Conservation (phyloP, 1,140 invertebrate species). For the Ridgeia piscesae region DNA sequence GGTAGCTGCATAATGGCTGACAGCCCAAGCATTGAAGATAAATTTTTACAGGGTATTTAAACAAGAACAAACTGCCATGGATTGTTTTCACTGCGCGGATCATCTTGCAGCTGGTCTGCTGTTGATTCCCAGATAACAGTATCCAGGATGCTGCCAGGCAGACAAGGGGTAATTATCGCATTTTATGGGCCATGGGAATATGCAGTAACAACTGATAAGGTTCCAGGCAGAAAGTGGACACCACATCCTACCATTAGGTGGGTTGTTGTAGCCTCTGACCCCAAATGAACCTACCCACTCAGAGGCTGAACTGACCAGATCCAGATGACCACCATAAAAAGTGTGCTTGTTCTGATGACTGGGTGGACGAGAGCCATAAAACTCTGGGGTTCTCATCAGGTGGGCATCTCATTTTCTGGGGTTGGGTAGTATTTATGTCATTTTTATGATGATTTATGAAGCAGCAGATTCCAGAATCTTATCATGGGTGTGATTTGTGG, state of each 20-base stretch:
- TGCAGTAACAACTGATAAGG: slow-evolving; percentile 5
- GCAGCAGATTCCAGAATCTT: neutral
- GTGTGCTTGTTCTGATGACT: neutral
- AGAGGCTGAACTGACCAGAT: neutral
- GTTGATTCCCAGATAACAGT: neutral
- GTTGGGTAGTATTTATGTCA: neutral
- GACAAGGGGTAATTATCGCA: neutral
- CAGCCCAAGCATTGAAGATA: neutral
- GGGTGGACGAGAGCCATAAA: no score
- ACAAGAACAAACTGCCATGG: neutral
- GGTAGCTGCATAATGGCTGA: neutral
- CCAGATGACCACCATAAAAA: slow-evolving; percentile 1
- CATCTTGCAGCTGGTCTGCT: neutral
- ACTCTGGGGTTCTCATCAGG: neutral
- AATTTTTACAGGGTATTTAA: neutral
- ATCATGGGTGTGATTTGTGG: neutral
- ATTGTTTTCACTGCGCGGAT: neutral
- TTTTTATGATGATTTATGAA: neutral
- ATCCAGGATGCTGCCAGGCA: neutral
- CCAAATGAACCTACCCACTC: neutral
- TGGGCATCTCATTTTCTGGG: neutral
- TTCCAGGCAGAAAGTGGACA: neutral
- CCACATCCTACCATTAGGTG: neutral
- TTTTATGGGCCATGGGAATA: neutral
- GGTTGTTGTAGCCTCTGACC: neutral